phyloP scores from a whole-genome alignment of 2,888 invertebrate species.

The Xanthostigma xanthostigma region DNA sequence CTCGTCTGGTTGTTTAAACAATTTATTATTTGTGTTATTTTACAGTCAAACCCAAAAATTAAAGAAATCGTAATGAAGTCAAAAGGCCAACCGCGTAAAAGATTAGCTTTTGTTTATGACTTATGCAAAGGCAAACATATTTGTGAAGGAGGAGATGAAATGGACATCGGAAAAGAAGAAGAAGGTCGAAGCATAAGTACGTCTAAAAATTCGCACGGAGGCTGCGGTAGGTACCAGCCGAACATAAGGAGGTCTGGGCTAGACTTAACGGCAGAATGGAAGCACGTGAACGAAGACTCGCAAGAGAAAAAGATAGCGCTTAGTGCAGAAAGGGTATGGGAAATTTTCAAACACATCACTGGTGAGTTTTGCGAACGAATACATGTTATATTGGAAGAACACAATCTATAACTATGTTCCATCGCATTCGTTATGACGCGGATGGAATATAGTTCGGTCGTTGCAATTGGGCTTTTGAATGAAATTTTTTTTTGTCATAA shows the following conservation, averaged over 20 bases:
- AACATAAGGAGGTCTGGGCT: constrained; percentile 78
- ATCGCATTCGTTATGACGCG: not conserved
- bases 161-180: constrained; percentile 77
- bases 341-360: constrained; percentile 87
- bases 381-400: not conserved
- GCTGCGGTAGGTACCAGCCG: constrained; percentile 97
- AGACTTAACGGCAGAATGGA: constrained; percentile 96
- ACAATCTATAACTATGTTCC: not conserved
- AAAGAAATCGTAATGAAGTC: constrained; percentile 92
- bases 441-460: not conserved
- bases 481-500: too few species aligned
- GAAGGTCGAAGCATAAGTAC: constrained; percentile 36
- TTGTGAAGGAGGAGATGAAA: constrained; percentile 97
- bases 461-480: too few species aligned
- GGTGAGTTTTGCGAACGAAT: constrained; percentile 30
- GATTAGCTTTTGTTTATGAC: constrained; percentile 92
- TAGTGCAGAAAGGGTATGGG: constrained; percentile 92
- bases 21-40: constrained; percentile 13
- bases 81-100: constrained; percentile 88
- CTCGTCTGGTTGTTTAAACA: not conserved
- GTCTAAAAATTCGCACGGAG: constrained; percentile 64
- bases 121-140: constrained; percentile 95
- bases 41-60: constrained; percentile 76
- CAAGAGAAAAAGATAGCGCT: constrained; percentile 91
- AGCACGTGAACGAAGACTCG: constrained; percentile 93